Base-by-base conservation (phyloP, 2,113 vertebrate species). In the Helogale parvula region DNA sequence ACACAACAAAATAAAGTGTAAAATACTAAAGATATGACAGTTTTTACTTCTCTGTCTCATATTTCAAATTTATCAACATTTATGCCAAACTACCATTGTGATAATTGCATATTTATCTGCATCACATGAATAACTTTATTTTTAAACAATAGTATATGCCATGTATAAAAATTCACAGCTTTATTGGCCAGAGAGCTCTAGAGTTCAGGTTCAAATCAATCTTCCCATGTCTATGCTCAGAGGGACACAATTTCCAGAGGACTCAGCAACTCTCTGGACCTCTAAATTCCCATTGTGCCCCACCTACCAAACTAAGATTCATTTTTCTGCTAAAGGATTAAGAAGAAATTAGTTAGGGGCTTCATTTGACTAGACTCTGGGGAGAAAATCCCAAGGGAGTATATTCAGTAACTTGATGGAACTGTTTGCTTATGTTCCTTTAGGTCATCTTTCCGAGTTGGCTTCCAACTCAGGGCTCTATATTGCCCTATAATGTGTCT, bases 31-130 rank as follows among this genome's bases (percentile, higher is more conserved):
- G 66, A 57, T 93, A 81, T 19, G 72, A 77, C 50, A 2, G 13
- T 13, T 82, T 89, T 85, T 16, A 52, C 17, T 41, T 15, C 10
- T 96, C 63, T 81, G 27, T 19, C 82, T 97, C 25, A 21, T 84
- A 96, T 5, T 92, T 47, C 66, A 90, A 93, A 85, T 17, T 2
- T 93, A 33, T 17, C 69, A 72, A 81, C 41, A 96, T 60, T 84
- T 86, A 76, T 21, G 29, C 35, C 77, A 47, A 89, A 71, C 57
- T 87, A 25, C 52, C 66, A 19, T 1, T 5, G 0, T 38, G 52
- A 21, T 95, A 83, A 25, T 27, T 66, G 66, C 63, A 7, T 65
- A 17, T 1, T 90, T 90, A 97, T 85, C 29, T 0, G 0, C 0
- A 12, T 15, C 25, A 0, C 1, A 38, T 0, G 72, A 66, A 68